These are phyloP conservation scores for Plutella xylostella DNA, from an alignment of 2,888 invertebrate species.

Conservation along the genomic window DNA sequence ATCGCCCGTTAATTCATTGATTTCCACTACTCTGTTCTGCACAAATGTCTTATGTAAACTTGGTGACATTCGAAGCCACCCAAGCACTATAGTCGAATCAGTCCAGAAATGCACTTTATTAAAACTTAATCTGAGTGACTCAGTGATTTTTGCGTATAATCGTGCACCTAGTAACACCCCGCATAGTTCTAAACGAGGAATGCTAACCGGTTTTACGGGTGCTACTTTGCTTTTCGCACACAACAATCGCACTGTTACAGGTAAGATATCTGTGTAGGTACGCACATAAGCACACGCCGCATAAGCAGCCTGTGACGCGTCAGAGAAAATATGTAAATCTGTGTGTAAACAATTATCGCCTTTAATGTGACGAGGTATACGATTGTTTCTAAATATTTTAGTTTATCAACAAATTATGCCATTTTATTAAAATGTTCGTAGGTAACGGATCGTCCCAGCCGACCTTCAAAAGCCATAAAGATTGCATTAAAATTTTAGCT, in stretches of 20 bases:
- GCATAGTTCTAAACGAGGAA: not conserved
- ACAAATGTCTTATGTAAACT: not conserved
- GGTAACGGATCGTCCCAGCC: conserved; percentile 13
- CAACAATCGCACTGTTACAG: not conserved
- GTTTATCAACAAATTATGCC: conserved; percentile 1
- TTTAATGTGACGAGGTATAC: conserved; percentile 2
- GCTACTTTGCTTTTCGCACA: conserved; percentile 3
- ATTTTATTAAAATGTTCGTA: conserved; percentile 3
- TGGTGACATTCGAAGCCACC: not conserved
- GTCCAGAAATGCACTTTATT: not conserved
- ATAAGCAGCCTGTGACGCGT: conserved; percentile 11
- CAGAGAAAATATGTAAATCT: conserved; percentile 11
- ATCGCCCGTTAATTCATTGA: not conserved
- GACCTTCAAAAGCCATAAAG: conserved; percentile 6
- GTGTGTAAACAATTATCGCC: conserved; percentile 2
- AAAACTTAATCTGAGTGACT: not conserved
- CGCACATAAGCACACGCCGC: conserved; percentile 12
- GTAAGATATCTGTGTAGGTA: not conserved
- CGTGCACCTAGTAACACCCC: not conserved
- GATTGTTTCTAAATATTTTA: not conserved
- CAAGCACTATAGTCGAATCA: not conserved
- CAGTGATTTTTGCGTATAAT: not conserved
- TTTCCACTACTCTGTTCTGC: not conserved
- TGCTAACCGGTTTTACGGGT: not conserved
- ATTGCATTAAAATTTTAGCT: conserved; percentile 9